These are phyloP conservation scores for Xenopus laevis DNA, from an alignment of 2,113 vertebrate genomes.

Conservation along the genomic window DNA sequence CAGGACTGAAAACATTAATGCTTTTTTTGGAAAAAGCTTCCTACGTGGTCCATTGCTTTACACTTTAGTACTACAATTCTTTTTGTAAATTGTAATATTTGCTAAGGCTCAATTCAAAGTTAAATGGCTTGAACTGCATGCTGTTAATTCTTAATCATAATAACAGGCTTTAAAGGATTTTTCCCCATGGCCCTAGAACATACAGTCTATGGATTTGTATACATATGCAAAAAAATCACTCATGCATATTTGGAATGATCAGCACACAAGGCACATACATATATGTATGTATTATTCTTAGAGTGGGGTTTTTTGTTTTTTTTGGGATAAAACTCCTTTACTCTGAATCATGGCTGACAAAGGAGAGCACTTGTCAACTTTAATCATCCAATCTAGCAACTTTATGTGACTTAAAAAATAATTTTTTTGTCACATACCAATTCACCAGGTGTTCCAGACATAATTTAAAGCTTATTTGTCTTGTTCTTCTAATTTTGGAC, in stretches of 20 bases:
- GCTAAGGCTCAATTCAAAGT: too few relatives aligned
- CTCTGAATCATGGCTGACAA: slow-evolving; percentile 19
- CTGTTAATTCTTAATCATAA: too few relatives aligned
- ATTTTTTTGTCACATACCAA: slow-evolving; percentile 45
- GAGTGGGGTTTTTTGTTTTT: neutral
- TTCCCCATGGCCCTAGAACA: too few relatives aligned
- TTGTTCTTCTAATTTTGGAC: slow-evolving; percentile 44
- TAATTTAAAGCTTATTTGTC: slow-evolving; percentile 44
- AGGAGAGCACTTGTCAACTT: slow-evolving; percentile 33
- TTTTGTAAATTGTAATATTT: too few relatives aligned
- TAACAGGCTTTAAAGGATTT: too few relatives aligned
- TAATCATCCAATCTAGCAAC: slow-evolving; percentile 37
- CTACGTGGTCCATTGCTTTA: too few relatives aligned
- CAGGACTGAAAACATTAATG: too few relatives aligned
- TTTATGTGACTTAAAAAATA: slow-evolving; percentile 38
- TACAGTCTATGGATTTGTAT: too few relatives aligned
- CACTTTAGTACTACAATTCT: too few relatives aligned
- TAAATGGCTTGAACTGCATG: too few relatives aligned
- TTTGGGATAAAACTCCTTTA: slow-evolving; percentile 2
- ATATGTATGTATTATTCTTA: neutral
- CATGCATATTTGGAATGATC: neutral
- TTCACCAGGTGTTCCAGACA: slow-evolving; percentile 35
- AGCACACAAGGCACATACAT: neutral
- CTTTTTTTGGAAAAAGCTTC: too few relatives aligned
- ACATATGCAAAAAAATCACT: neutral